phyloP scores from a whole-genome alignment of 2,797 vertebrate genomes.

The Rhinatrema bivittatum region DNA sequence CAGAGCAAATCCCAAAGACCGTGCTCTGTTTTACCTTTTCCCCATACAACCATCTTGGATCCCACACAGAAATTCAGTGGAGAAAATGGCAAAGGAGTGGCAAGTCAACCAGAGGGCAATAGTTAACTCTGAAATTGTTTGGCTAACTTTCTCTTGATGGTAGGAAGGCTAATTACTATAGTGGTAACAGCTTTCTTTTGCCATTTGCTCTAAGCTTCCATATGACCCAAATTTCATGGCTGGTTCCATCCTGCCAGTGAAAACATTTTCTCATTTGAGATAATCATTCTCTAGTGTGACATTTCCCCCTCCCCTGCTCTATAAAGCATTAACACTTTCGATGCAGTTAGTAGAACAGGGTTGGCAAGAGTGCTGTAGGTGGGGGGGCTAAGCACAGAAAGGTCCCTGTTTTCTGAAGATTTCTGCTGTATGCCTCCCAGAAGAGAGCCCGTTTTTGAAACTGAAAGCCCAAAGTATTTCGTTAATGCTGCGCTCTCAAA shows the following conservation, averaged over 20 bases:
- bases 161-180: background rate
- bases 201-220: conserved; percentile 13
- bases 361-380: conserved; percentile 7
- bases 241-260: background rate
- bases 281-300: conserved; percentile 16
- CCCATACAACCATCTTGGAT: background rate
- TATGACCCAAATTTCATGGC: conserved; percentile 5
- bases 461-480: too few species aligned
- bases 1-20: too few species aligned
- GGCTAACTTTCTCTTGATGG: conserved; percentile 20
- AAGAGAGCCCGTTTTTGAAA: conserved; percentile 4
- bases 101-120: conserved; percentile 12
- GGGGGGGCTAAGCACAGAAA: conserved; percentile 19
- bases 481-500: too few species aligned
- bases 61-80: too few species aligned
- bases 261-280: conserved; percentile 18
- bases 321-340: conserved; percentile 16
- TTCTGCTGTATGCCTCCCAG: conserved; percentile 15
- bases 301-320: conserved; percentile 21
- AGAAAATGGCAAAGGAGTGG: background rate
- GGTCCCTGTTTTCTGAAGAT: background rate
- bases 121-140: conserved; percentile 1
- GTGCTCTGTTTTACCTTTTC: background rate
- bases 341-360: conserved; percentile 25
- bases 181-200: background rate